These are phyloP conservation scores for Podiceps cristatus DNA, from an alignment of 2,113 vertebrate species.

Conservation along the genomic window DNA sequence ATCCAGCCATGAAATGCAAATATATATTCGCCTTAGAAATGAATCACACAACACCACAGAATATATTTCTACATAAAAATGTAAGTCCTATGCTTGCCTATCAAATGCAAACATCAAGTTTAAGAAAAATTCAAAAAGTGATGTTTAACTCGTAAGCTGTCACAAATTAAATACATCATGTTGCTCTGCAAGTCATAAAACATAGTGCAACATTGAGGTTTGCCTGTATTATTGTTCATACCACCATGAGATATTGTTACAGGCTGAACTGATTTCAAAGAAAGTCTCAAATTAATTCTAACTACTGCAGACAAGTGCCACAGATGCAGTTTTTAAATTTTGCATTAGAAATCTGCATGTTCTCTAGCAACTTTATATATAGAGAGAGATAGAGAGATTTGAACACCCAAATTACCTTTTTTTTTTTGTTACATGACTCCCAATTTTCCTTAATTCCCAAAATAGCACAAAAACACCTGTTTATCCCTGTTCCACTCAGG, in stretches of 20 bases:
- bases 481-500: background rate
- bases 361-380: background rate
- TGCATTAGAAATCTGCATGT: background rate
- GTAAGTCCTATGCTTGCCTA: background rate
- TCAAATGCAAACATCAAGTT: conserved; percentile 21
- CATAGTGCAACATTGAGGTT: background rate
- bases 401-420: background rate
- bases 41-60: conserved; percentile 8
- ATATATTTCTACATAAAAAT: conserved; percentile 50
- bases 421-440: background rate
- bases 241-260: conserved; percentile 51
- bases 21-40: background rate
- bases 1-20: conserved; percentile 13
- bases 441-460: background rate
- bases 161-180: conserved; percentile 56
- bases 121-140: conserved; percentile 17
- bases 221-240: conserved; percentile 37
- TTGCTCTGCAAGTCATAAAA: conserved; percentile 40
- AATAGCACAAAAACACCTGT: background rate
- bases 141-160: conserved; percentile 28
- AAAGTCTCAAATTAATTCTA: conserved; percentile 24
- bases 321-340: background rate
- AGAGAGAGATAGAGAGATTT: no score
- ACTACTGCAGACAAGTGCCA: background rate
- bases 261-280: background rate